Evolutionary conservation across 1,140 invertebrate genomes (phyloP), one percentile per base, ranked within the genome.

Genomic region (Megalonaias nervosa): DNA sequence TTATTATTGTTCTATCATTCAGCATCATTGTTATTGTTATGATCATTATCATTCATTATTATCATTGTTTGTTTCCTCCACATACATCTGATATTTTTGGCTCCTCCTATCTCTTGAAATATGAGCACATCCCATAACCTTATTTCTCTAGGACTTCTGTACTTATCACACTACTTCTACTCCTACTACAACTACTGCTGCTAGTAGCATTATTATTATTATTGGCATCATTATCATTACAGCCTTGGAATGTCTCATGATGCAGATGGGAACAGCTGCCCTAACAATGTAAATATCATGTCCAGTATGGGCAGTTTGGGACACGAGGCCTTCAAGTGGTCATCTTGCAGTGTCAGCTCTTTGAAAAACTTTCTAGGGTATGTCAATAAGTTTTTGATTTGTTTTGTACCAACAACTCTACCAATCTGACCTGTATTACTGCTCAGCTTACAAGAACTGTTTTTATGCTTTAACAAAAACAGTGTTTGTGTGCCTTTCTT

Each of bases 231-330:
- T 31, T 4, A 31, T 31, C 15, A 26, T 69, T 62, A 13, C 55
- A 78, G 76, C 17, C 62, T 78, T 14, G 76, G 75, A 13, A 71
- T 77, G 69, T 59, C 21, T 23, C 76, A 78, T 59, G 76, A 78
- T 21, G 61, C 62, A 9, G 69, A 61, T 4, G 71, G 71, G 3
- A 78, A 78, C 38, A 38, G 31, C 3, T 78, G 76, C 31, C 56
- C 23, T 15, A 48, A 61, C 26, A 71, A 71, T 31, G 31, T 60
- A 48, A 61, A 78, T 56, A 68, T 78, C 21, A 78, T 78, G 76
- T 65, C 76, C 2, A 72, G 58, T 23, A 61, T 67, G 66, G 70
- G 64, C n/a, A 21, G 64, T 13, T 15, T 19, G 14, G 76, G 76
- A 13, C 70, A 48, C 0, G 62, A 60, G 1, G 70, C 76, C 55